phyloP scores from a whole-genome alignment of 2,888 invertebrate genomes.

The Rhagophthalmus giganteus region DNA sequence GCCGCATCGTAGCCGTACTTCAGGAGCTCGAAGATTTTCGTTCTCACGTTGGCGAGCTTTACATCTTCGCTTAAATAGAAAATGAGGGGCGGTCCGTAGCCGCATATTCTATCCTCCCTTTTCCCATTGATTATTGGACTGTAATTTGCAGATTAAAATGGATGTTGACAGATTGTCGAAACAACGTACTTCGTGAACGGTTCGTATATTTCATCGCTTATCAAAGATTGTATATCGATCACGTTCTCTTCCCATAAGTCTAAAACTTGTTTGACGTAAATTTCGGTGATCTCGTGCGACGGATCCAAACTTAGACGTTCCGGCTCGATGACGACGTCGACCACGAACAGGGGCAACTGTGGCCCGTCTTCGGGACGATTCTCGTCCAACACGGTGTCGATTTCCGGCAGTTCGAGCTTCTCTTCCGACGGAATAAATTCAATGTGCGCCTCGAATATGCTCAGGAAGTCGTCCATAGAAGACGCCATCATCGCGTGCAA shows the following conservation, averaged over 20 bases:
- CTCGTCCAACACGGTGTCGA: slow-evolving; percentile 59
- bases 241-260: slow-evolving; percentile 70
- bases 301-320: slow-evolving; percentile 61
- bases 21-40: slow-evolving; percentile 62
- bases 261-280: slow-evolving; percentile 65
- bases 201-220: slow-evolving; percentile 70
- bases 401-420: slow-evolving; percentile 49
- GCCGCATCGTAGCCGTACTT: slow-evolving; percentile 66
- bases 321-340: slow-evolving; percentile 58
- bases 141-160: too few relatives aligned
- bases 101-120: slow-evolving; percentile 75
- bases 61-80: slow-evolving; percentile 72
- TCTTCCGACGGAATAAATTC: slow-evolving; percentile 58
- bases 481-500: slow-evolving; percentile 66
- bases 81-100: slow-evolving; percentile 70
- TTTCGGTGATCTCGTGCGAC: slow-evolving; percentile 61
- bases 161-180: too few relatives aligned
- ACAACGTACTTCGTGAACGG: slow-evolving; percentile 70
- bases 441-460: slow-evolving; percentile 61
- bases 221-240: slow-evolving; percentile 68
- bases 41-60: slow-evolving; percentile 58
- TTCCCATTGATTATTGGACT: slow-evolving; percentile 84
- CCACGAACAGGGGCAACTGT: slow-evolving; percentile 66
- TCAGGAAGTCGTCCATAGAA: slow-evolving; percentile 64
- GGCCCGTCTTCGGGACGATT: slow-evolving; percentile 54